These are phyloP conservation scores for Alouatta palliata DNA, from an alignment of 2,113 vertebrate species.

Conservation along the genomic window DNA sequence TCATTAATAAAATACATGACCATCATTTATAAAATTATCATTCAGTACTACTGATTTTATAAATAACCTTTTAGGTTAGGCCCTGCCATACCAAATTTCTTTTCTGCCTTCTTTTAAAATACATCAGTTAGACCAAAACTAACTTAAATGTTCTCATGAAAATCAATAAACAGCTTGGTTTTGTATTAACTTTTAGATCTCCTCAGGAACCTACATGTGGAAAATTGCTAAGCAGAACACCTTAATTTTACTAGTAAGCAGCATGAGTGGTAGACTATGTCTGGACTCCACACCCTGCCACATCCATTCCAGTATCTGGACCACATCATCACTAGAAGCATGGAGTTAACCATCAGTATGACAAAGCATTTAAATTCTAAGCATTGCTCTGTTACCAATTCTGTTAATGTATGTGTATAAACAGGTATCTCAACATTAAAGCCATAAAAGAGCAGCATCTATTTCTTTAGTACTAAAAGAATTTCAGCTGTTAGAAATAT, in stretches of 20 bases:
- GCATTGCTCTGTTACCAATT: neutral
- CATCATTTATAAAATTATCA: constrained; percentile 3
- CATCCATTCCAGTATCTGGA: neutral
- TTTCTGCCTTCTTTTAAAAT: constrained; percentile 44
- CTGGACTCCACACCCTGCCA: neutral
- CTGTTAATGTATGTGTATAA: neutral
- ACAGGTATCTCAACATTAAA: neutral
- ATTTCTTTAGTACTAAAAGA: constrained; percentile 38
- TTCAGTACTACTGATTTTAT: constrained; percentile 9
- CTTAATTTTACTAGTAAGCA: neutral
- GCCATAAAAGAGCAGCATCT: neutral
- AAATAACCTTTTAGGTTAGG: constrained; percentile 24
- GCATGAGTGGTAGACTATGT: neutral
- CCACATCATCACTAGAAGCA: neutral
- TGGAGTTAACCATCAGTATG: neutral
- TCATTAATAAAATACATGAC: constrained; percentile 43
- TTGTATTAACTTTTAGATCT: neutral
- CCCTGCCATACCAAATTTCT: neutral
- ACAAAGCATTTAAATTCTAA: neutral
- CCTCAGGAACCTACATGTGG: neutral
- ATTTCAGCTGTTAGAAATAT: constrained; percentile 53
- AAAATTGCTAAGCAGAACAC: neutral
- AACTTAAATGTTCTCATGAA: neutral
- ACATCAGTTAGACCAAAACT: neutral
- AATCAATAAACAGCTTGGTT: neutral